Evolutionary conservation across 2,888 invertebrate species (phyloP).

Genomic region (Leucoma salicis): DNA sequence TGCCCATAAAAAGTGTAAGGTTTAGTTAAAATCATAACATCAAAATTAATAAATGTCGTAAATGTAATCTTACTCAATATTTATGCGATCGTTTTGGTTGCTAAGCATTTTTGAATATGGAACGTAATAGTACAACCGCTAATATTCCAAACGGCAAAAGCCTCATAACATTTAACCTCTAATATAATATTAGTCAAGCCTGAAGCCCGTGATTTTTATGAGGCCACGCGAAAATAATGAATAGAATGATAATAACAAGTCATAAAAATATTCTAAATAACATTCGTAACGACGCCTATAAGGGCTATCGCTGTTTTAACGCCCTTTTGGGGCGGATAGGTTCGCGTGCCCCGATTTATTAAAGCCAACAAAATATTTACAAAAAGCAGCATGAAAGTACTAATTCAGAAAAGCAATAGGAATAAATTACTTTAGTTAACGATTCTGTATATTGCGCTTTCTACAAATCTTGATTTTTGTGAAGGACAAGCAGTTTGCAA

Average conservation of each 20-base stretch:
- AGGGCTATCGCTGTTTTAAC: slow-evolving; percentile 23
- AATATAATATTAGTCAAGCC: background rate
- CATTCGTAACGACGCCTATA: slow-evolving; percentile 22
- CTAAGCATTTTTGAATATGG: background rate
- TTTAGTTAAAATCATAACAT: background rate
- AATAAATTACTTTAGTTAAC: slow-evolving; percentile 48
- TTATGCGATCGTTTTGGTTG: background rate
- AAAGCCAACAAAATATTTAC: slow-evolving; percentile 36
- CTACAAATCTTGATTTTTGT: slow-evolving; percentile 26
- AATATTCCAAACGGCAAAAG: background rate
- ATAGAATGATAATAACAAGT: slow-evolving; percentile 4
- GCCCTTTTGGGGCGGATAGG: slow-evolving; percentile 21
- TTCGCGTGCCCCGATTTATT: slow-evolving; percentile 42
- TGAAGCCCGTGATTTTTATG: background rate
- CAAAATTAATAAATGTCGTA: background rate
- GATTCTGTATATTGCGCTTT: slow-evolving; percentile 43
- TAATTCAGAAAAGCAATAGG: slow-evolving; percentile 47
- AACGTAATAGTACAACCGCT: background rate
- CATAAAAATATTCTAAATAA: slow-evolving; percentile 23
- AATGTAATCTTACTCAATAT: too few species aligned
- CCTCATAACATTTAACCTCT: background rate
- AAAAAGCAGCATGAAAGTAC: slow-evolving; percentile 39
- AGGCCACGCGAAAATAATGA: slow-evolving; percentile 1
- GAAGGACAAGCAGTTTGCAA: slow-evolving; percentile 31
- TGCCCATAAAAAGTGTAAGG: too few species aligned